Evolutionary conservation across 2,888 invertebrate species (phyloP).

Genomic region (Caenorhabditis becei): DNA sequence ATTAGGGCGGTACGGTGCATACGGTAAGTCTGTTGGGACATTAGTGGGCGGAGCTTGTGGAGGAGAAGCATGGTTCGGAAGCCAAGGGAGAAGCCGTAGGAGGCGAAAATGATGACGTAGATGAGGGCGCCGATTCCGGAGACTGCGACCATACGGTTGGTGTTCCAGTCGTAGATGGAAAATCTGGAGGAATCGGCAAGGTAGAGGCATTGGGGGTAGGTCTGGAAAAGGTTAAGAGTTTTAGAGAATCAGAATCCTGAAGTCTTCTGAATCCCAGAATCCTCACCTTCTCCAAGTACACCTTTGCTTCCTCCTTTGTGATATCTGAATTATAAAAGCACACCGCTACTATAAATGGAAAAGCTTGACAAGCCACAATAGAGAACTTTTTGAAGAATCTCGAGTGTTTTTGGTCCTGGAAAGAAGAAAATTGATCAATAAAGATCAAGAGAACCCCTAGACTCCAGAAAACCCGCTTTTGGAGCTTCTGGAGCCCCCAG

Average conservation of each 20-base stretch:
- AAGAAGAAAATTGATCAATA: not conserved
- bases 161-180: constrained; percentile 1
- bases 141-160: not conserved
- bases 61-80: constrained; percentile 25
- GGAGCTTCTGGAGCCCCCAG: too few species aligned
- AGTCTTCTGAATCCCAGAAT: not conserved
- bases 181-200: not conserved
- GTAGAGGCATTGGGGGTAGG: constrained; percentile 12
- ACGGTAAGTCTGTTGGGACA: constrained; percentile 31
- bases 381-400: not conserved
- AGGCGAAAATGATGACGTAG: not conserved
- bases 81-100: not conserved
- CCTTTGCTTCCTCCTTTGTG: not conserved
- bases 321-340: not conserved
- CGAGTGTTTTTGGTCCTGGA: not conserved
- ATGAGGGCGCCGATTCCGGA: not conserved
- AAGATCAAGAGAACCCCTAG: too few species aligned
- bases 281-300: not conserved
- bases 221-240: not conserved
- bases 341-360: constrained; percentile 1
- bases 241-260: not conserved
- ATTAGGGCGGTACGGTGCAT: constrained; percentile 34
- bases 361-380: not conserved
- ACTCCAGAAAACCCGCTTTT: too few species aligned
- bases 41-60: constrained; percentile 11